Percentiles rank a stretch among this genome's conserved stretches.
These are phyloP conservation scores for Mycalesis mineus DNA, from an alignment of 2,888 invertebrate species.

Conservation along the genomic window DNA sequence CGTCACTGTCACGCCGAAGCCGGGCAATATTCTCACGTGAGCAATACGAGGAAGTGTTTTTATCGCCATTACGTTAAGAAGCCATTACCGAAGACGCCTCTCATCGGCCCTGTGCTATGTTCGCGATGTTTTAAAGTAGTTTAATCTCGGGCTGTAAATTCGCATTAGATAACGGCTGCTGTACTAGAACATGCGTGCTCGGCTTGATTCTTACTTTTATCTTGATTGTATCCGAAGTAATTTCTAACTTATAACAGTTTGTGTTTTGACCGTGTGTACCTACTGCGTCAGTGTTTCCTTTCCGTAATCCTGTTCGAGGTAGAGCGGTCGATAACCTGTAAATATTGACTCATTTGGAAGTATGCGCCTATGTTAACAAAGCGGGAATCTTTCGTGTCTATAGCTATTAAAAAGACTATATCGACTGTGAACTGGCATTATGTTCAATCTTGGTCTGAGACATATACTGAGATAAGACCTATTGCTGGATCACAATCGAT, in stretches of 20 bases:
- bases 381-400: background rate
- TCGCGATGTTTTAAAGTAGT: slow-evolving; percentile 43
- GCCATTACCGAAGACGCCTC: slow-evolving; percentile 56
- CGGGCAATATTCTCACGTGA: slow-evolving; percentile 57
- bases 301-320: background rate
- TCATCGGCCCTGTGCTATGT: slow-evolving; percentile 43
- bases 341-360: slow-evolving; percentile 61
- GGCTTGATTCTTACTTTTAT: slow-evolving; percentile 58
- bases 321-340: slow-evolving; percentile 53
- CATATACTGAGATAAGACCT: too few species aligned
- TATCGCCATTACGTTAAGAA: slow-evolving; percentile 59
- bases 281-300: slow-evolving; percentile 2
- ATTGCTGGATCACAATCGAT: too few species aligned
- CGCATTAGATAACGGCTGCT: slow-evolving; percentile 61
- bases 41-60: slow-evolving; percentile 58
- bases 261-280: background rate
- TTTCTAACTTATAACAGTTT: slow-evolving; percentile 16
- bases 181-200: slow-evolving; percentile 55
- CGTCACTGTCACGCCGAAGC: slow-evolving; percentile 56
- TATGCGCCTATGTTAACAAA: slow-evolving; percentile 23
- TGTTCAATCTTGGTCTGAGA: too few species aligned
- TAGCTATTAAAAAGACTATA: background rate
- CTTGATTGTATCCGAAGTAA: slow-evolving; percentile 28
- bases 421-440: too few species aligned
- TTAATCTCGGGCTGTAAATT: slow-evolving; percentile 65